These are phyloP conservation scores for Neoseiulus cucumeris DNA, from an alignment of 1,140 invertebrate genomes.

Conservation along the genomic window DNA sequence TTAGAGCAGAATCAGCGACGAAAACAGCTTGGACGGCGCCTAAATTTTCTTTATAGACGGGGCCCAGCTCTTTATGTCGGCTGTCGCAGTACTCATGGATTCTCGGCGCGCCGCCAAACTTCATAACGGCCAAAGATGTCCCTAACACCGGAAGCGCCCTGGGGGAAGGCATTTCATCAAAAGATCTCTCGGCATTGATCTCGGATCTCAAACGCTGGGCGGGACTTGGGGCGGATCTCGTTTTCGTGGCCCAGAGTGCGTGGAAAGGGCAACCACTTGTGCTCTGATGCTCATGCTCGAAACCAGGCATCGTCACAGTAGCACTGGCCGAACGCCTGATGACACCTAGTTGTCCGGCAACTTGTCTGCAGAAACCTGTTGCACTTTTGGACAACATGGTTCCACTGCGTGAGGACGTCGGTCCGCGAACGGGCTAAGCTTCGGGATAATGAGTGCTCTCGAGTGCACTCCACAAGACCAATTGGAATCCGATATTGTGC, in stretches of 20 bases:
- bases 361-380: too few species aligned
- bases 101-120: constrained; percentile 31
- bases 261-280: not conserved
- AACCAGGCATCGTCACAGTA: too few species aligned
- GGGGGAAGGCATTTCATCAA: constrained; percentile 26
- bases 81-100: constrained; percentile 50
- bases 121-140: constrained; percentile 32
- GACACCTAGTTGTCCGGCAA: too few species aligned
- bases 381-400: too few species aligned
- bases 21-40: constrained; percentile 46
- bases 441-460: too few species aligned
- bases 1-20: constrained; percentile 42
- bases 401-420: too few species aligned
- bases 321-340: too few species aligned
- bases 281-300: too few species aligned
- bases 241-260: not conserved
- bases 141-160: constrained; percentile 36
- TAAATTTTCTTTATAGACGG: constrained; percentile 47
- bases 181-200: not conserved
- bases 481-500: too few species aligned
- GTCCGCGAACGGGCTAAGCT: too few species aligned
- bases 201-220: not conserved
- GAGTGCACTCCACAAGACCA: too few species aligned
- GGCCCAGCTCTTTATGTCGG: constrained; percentile 46
- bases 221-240: not conserved